Base-by-base conservation (phyloP, 1,140 invertebrate species). In the Drosophila leontia region DNA sequence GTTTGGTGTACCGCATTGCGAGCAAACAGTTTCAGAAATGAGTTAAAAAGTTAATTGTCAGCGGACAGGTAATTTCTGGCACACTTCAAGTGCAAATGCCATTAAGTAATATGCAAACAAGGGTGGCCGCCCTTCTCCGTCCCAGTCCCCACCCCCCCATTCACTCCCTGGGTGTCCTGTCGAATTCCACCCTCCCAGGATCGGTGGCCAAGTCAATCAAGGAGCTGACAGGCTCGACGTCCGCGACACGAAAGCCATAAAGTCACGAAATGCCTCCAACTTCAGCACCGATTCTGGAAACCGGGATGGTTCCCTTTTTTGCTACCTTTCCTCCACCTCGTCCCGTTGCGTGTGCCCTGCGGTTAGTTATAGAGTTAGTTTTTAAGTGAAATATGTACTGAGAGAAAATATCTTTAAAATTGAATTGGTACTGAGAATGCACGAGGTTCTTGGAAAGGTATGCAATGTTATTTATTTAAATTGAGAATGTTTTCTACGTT, bases 11-110 rank as follows among this genome's bases (percentile, higher is more conserved):
- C 76, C 76, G 75, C 75, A 78, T 71, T 79, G 80, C 75, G 60
- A 70, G 58, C 50, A 78, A 79, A 59, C 84, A 78, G 80, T 71
- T 87, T 71, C 53, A 71, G 80, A 80, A 88, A 88, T 83, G 80
- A 88, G 85, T 90, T 90, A 85, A 91, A 79, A 85, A 91, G 88
- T 91, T 91, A 91, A 91, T 91, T 91, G 91, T 77, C 82, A 68
- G 77, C 71, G 90, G 79, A 91, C 90, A 91, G 90, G 90, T 91
- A 91, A 88, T 88, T 91, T 91, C 76, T 83, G 78, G 90, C 90
- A 91, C 90, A 90, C 90, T 85, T 90, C 75, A 80, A 90, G 75
- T 82, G 81, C 76, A 72, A 85, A 79, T 69, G 70, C 81, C 74
- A 85, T 85, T 83, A 91, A 85, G 77, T 90, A 91, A 91, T 88